Evolutionary conservation across 2,888 invertebrate genomes (phyloP).

Genomic region (Empis stercorea): DNA sequence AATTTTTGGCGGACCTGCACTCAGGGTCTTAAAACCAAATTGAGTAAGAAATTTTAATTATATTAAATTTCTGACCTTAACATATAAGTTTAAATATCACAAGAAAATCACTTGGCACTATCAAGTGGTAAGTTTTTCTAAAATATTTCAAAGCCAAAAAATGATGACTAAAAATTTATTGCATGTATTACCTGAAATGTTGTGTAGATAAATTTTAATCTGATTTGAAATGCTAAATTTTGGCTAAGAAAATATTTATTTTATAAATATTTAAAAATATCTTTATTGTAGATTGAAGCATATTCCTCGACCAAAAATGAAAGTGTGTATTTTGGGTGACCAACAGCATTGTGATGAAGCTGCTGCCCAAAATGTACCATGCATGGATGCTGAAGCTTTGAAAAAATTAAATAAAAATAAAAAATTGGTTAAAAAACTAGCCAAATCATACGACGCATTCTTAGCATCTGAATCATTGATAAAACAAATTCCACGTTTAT

Average conservation of each 20-base stretch:
- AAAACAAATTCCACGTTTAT: slow-evolving; percentile 96
- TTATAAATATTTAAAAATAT: too few relatives aligned
- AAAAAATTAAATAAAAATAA: slow-evolving; percentile 99
- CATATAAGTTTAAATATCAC: too few relatives aligned
- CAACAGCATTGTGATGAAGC: slow-evolving; percentile 99
- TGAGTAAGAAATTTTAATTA: slow-evolving; percentile 54
- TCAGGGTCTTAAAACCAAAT: slow-evolving; percentile 95
- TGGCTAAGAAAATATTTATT: too few relatives aligned
- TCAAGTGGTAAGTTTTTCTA: too few relatives aligned
- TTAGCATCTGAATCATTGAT: slow-evolving; percentile 97
- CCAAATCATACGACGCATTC: slow-evolving; percentile 94
- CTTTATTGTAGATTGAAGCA: slow-evolving; percentile 95
- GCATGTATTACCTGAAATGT: slow-evolving; percentile 45
- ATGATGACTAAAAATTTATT: slow-evolving; percentile 24
- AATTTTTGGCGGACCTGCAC: slow-evolving; percentile 76
- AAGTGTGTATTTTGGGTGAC: slow-evolving; percentile 96
- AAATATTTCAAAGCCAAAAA: not conserved
- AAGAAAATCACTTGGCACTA: too few relatives aligned
- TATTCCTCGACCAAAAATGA: slow-evolving; percentile 97
- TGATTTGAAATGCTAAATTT: too few relatives aligned
- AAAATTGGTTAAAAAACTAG: slow-evolving; percentile 98
- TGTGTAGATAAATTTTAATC: not conserved
- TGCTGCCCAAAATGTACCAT: slow-evolving; percentile 75
- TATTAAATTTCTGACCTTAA: too few relatives aligned
- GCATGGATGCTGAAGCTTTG: slow-evolving; percentile 96